Evolutionary conservation across 2,113 vertebrate genomes (phyloP).

Genomic region (Nyctereutes procyonoides): DNA sequence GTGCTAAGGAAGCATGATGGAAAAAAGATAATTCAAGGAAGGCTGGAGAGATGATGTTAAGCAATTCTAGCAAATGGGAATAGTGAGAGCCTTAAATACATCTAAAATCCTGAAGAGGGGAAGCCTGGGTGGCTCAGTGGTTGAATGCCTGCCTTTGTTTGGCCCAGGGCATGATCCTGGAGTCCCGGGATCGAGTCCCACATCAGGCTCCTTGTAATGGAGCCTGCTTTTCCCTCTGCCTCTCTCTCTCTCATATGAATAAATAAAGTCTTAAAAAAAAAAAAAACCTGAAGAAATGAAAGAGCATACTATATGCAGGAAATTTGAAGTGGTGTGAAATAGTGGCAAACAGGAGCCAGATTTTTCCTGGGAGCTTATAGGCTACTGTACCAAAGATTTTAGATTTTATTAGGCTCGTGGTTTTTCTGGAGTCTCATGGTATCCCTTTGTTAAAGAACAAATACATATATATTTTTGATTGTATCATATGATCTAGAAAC

Average conservation of each 20-base stretch:
- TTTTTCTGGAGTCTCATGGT: background rate
- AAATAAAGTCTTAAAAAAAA: background rate
- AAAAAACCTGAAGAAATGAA: background rate
- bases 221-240: no score
- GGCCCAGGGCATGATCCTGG: no score
- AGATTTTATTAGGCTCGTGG: background rate
- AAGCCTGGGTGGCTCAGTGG: no score
- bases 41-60: background rate
- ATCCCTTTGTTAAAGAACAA: slow-evolving; percentile 16
- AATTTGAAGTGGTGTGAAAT: background rate
- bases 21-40: slow-evolving; percentile 27
- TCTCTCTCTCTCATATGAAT: no score
- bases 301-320: background rate
- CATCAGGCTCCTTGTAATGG: no score
- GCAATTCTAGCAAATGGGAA: background rate
- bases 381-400: background rate
- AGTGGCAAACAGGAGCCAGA: background rate
- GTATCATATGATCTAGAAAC: background rate
- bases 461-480: background rate
- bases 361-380: background rate
- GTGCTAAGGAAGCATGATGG: background rate
- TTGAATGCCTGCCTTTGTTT: no score
- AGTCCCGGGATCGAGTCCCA: no score
- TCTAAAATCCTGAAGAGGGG: background rate
- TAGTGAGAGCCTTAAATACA: background rate